Base-by-base conservation (phyloP, 2,888 invertebrate species). In the Noctua pronuba region DNA sequence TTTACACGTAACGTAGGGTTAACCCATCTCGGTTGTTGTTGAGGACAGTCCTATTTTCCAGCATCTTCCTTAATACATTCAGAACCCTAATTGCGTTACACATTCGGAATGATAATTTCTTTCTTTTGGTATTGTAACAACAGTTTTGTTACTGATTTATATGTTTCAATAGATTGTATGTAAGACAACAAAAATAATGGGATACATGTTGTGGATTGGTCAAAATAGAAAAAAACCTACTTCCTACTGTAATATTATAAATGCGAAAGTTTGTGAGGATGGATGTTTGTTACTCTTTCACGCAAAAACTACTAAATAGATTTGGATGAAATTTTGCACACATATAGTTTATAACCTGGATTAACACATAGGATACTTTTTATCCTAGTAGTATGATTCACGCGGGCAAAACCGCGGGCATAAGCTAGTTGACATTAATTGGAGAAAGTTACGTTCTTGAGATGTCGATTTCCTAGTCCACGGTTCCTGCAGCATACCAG, bases 1-100 rank as follows among this genome's bases (percentile, higher is more conserved):
- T 94, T 94, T 93, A 93, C 94, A 92, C 92, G 90, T 88, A 80
- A 86, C 83, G 90, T 93, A 93, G 94, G 91, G 90, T 90, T 86
- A 74, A 79, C 88, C 77, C 68, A 41, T 79, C 58, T 79, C 55
- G 7, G 10, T 13, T 44, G 1, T 67, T 64, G 58, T 55, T 64
- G 65, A 73, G 84, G 88, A 88, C 74, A 86, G 70, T 88, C 74
- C 44, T 18, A 41, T 70, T 67, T 35, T 1, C 24, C 24, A 49
- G 10, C 13, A 41, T 69, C 31, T 64, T 68, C n/a, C 35, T 52
- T 62, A 71, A 46, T 55, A 74, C 10, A 28, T n/a, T 24, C 38
- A 35, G 16, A 28, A 46, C 5, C 16, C 44, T 70, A 13, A 44
- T 79, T 38, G 18, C 28, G n/a, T 16, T 7, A 46, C 7, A 58